Evolutionary conservation across 2,797 vertebrate genomes (phyloP), one percentile per base, ranked within the genome.

Genomic region (Epinephelus awoara): DNA sequence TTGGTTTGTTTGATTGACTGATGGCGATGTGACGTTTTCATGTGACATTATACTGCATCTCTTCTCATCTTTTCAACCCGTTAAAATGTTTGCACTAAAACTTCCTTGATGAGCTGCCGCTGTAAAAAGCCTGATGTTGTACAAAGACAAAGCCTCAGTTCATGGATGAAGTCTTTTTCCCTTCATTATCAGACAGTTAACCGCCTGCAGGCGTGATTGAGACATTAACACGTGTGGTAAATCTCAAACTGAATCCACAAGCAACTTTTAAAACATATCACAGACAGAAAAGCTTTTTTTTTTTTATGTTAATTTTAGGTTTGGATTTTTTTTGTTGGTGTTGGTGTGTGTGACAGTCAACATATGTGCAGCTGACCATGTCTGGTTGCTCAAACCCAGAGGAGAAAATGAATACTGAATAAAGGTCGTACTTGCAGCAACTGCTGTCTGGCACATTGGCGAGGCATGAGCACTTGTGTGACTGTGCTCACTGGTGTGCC

Each of bases 391-490:
- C 46, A 38, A 58, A 74, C 52, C 70, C 27, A 5, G 49, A 67
- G 55, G 56, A 82, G 61, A 54, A 75, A 79, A 83, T 64, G 55
- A 70, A 71, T 23, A 23, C 49, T 68, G 67, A 58, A 72, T 44
- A 82, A 76, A 89, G 29, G 77, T 68, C 72, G 64, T 63, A 64
- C 63, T 85, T 71, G 59, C 56, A 61, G 66, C 57, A 54, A 55
- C 46, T 85, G 67, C 42, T 70, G 77, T 84, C 62, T 51, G 7
- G 66, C 59, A 59, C 56, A 72, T 42, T 34, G 27, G 67, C 57
- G 9, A 70, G 69, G 66, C 56, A 59, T 2, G 51, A 67, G 68
- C 3, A 47, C 69, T 62, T 49, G 65, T 79, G 44, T 15, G 25
- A 14, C 73, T 64, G 72, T 69, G 79, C 18, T 1, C 47, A 2